A percentile compares a stretch with the other conserved stretches of the same genome.
phyloP scores from a whole-genome alignment of 2,113 vertebrate genomes.

The Romanogobio albipinnatus region DNA sequence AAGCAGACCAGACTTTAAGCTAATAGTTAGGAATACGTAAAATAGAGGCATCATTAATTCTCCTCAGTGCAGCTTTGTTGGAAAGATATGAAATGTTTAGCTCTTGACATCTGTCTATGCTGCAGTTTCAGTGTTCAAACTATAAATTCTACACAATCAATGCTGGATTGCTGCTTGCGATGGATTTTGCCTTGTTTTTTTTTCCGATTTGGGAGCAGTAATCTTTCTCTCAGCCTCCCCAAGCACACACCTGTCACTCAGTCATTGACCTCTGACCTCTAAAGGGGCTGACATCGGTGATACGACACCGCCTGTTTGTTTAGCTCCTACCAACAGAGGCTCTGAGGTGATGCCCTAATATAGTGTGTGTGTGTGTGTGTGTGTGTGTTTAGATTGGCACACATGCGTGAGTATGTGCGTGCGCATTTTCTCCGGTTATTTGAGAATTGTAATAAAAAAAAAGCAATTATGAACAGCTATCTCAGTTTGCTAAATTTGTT shows the following conservation, averaged over 20 bases:
- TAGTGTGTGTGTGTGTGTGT: neutral
- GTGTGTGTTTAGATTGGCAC: neutral
- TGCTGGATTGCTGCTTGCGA: neutral
- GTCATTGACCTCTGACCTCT: constrained; percentile 52
- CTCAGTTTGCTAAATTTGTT: constrained; percentile 6
- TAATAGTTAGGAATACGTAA: neutral
- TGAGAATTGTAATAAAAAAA: constrained; percentile 28
- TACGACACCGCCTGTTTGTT: constrained; percentile 52
- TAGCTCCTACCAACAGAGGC: constrained; percentile 48
- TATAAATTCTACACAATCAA: constrained; percentile 4
- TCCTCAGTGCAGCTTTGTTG: neutral
- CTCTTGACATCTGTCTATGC: neutral
- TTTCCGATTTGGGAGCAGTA: neutral
- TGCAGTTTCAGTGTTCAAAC: neutral
- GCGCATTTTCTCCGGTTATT: constrained; percentile 16
- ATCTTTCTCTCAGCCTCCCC: neutral
- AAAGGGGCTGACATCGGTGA: constrained; percentile 39
- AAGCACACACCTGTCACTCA: constrained; percentile 35
- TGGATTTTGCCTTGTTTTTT: neutral
- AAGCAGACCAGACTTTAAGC: neutral
- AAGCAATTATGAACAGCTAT: neutral
- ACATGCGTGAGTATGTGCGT: neutral
- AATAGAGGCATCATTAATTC: neutral
- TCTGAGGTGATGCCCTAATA: constrained; percentile 37
- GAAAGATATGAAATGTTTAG: neutral